Conservation (phyloP, 2,113 vertebrate genomes). For the Glaucomys volans region DNA sequence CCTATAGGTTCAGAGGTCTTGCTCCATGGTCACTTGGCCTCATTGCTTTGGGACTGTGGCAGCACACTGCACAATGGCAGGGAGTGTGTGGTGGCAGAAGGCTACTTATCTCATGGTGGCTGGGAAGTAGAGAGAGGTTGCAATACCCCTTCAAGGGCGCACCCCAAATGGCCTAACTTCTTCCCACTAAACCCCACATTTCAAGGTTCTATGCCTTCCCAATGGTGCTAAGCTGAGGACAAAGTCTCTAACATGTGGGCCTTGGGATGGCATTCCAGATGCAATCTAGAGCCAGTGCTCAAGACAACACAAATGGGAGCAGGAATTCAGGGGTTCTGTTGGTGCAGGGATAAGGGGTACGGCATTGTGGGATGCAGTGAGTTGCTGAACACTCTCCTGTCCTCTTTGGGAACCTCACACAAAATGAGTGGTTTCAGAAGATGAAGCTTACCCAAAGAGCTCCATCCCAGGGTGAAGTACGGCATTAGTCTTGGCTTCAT, state of each 20-base stretch:
- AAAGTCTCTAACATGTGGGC: neutral
- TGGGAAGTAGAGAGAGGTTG: neutral
- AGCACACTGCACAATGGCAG: too few relatives aligned
- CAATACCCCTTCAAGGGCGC: neutral
- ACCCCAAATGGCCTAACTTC: neutral
- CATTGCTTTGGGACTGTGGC: too few relatives aligned
- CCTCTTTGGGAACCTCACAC: neutral
- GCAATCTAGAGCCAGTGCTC: neutral
- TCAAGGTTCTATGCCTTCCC: neutral
- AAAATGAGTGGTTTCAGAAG: neutral
- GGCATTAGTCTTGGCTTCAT: neutral
- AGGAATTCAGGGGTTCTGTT: neutral
- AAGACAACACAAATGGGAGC: neutral
- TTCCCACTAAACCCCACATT: neutral
- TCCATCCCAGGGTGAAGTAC: neutral
- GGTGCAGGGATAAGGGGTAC: neutral
- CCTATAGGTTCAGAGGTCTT: too few relatives aligned
- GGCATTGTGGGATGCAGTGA: too few relatives aligned
- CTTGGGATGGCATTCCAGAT: neutral
- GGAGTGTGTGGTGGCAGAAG: too few relatives aligned
- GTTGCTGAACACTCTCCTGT: too few relatives aligned
- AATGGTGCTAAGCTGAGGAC: neutral
- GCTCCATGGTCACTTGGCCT: too few relatives aligned
- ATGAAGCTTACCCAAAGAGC: neutral
- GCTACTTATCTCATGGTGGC: too few relatives aligned